Percentiles rank a stretch among this genome's conserved stretches.
These are phyloP conservation scores for Sinelater perroti DNA, from an alignment of 2,888 invertebrate genomes.

Conservation along the genomic window DNA sequence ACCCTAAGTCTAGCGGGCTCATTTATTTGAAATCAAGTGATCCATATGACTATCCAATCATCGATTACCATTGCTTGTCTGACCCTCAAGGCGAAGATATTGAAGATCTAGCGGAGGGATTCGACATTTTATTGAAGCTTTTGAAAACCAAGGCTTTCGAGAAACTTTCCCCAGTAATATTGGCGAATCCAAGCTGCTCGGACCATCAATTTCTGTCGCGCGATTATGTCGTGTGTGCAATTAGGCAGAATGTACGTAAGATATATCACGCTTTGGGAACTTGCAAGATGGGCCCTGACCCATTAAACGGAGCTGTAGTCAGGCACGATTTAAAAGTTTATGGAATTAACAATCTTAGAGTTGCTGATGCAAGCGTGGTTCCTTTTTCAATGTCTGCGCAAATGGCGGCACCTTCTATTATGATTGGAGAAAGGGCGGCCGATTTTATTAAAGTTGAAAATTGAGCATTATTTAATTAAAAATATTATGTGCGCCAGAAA, in stretches of 20 bases:
- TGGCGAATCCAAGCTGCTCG: constrained; percentile 62
- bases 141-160: constrained; percentile 66
- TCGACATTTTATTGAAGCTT: constrained; percentile 56
- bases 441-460: constrained; percentile 59
- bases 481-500: too few relatives aligned
- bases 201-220: constrained; percentile 64
- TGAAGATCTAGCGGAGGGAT: constrained; percentile 67
- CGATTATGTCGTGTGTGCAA: constrained; percentile 74
- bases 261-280: constrained; percentile 74
- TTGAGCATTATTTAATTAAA: too few relatives aligned
- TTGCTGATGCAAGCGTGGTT: constrained; percentile 72
- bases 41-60: constrained; percentile 50
- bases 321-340: constrained; percentile 68
- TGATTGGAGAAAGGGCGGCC: constrained; percentile 75
- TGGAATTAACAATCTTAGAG: constrained; percentile 67
- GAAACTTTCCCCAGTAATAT: constrained; percentile 64
- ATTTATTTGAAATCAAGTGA: constrained; percentile 49
- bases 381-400: constrained; percentile 71
- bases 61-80: constrained; percentile 46
- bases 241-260: constrained; percentile 64
- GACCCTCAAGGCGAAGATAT: constrained; percentile 69
- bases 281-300: constrained; percentile 73
- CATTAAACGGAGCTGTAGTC: constrained; percentile 69
- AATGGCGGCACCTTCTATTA: constrained; percentile 72
- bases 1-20: constrained; percentile 48